phyloP scores from a whole-genome alignment of 2,797 vertebrate species.

The Mus caroli region DNA sequence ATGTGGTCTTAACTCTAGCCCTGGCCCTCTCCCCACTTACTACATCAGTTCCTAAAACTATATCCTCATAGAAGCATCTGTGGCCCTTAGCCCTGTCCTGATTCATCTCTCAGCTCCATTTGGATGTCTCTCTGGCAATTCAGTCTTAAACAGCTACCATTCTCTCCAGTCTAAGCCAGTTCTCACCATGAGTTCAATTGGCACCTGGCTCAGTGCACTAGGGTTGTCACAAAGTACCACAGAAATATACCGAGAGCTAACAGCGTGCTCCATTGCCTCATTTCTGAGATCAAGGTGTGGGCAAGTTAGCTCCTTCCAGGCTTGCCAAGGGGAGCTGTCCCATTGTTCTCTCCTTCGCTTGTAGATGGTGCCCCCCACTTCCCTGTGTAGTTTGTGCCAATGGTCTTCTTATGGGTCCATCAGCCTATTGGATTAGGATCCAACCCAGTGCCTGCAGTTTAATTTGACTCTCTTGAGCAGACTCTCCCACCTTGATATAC shows the following conservation, averaged over 20 bases:
- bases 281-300: neutral
- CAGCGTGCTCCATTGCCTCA: neutral
- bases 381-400: neutral
- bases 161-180: neutral
- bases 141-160: neutral
- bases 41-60: neutral
- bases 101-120: neutral
- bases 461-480: conserved; percentile 25
- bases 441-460: neutral
- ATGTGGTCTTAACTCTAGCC: neutral
- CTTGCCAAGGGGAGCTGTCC: neutral
- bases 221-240: neutral
- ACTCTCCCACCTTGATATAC: neutral
- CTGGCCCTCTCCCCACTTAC: neutral
- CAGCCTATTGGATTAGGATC: neutral
- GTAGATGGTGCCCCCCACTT: neutral
- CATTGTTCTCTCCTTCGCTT: neutral
- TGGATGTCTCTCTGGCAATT: neutral
- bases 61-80: neutral
- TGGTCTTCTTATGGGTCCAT: neutral
- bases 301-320: neutral
- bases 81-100: too few relatives aligned
- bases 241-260: neutral
- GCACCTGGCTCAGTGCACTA: neutral
- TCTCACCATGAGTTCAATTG: conserved; percentile 4